Evolutionary conservation across 2,113 vertebrate genomes (phyloP).

Genomic region (Atherinomorus stipes): DNA sequence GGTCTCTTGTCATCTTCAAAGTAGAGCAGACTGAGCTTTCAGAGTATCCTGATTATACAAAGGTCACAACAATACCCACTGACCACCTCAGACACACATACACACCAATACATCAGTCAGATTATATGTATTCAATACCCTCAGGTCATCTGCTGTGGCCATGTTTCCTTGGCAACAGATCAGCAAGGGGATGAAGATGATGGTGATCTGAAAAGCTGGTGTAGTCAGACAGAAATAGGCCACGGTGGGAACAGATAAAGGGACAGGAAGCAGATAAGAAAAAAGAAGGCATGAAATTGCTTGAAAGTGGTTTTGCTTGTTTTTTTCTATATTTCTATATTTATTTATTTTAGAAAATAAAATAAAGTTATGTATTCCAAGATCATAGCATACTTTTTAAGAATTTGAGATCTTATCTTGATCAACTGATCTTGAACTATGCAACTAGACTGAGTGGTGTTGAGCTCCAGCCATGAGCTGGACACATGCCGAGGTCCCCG

Average conservation of each 20-base stretch:
- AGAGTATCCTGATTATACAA: conserved; percentile 37
- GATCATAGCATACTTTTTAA: too few species aligned
- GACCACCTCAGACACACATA: neutral
- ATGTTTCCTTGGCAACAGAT: conserved; percentile 19
- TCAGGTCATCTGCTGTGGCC: conserved; percentile 7
- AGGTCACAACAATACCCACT: conserved; percentile 44
- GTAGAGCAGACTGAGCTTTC: conserved; percentile 28
- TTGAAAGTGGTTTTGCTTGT: neutral
- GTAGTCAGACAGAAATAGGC: conserved; percentile 3
- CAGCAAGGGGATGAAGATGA: conserved; percentile 3
- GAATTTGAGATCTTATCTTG: neutral
- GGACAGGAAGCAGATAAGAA: neutral
- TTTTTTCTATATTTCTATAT: neutral
- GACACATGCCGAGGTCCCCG: neutral
- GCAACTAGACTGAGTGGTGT: too few species aligned
- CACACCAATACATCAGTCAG: conserved; percentile 12
- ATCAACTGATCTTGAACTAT: neutral
- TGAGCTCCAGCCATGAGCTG: neutral
- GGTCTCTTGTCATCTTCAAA: conserved; percentile 22
- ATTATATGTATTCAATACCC: conserved; percentile 7
- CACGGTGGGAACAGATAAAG: neutral
- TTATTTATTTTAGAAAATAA: too few species aligned
- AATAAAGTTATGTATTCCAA: too few species aligned
- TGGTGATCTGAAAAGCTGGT: neutral
- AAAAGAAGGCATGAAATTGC: neutral